Conservation (phyloP, 2,888 invertebrate genomes). For the Litoditis marina region DNA sequence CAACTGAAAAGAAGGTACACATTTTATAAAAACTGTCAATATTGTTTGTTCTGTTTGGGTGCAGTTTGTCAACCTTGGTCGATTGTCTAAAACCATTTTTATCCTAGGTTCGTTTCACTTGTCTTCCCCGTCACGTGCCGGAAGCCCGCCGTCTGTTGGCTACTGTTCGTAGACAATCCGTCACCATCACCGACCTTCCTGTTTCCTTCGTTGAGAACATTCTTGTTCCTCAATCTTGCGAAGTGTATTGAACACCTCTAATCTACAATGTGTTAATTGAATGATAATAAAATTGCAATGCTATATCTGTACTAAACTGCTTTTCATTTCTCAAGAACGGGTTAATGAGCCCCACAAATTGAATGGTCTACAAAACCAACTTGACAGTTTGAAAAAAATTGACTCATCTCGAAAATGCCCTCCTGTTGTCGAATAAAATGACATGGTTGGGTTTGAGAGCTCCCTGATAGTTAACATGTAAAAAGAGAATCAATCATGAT, state of each 20-base stretch:
- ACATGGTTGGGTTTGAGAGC: too few species aligned
- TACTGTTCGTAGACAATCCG: constrained; percentile 26
- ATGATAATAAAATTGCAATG: too few species aligned
- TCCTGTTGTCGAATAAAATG: too few species aligned
- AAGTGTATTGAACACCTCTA: constrained; percentile 7
- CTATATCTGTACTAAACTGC: too few species aligned
- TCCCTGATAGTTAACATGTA: too few species aligned
- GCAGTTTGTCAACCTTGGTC: not conserved
- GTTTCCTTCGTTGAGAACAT: constrained; percentile 30
- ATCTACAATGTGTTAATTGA: not conserved
- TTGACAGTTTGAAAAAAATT: too few species aligned
- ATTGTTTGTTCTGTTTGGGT: not conserved
- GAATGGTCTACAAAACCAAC: too few species aligned
- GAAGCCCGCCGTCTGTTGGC: constrained; percentile 46
- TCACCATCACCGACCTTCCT: constrained; percentile 16
- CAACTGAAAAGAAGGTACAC: constrained; percentile 19
- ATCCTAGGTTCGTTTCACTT: constrained; percentile 37
- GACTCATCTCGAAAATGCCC: too few species aligned
- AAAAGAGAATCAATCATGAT: too few species aligned
- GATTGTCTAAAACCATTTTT: not conserved
- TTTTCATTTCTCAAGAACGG: too few species aligned
- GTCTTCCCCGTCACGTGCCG: constrained; percentile 44
- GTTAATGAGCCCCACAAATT: too few species aligned
- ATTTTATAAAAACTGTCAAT: not conserved
- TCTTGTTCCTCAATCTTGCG: constrained; percentile 29